Conservation (phyloP, 2,888 invertebrate species). For the Caenorhabditis sp. region DNA sequence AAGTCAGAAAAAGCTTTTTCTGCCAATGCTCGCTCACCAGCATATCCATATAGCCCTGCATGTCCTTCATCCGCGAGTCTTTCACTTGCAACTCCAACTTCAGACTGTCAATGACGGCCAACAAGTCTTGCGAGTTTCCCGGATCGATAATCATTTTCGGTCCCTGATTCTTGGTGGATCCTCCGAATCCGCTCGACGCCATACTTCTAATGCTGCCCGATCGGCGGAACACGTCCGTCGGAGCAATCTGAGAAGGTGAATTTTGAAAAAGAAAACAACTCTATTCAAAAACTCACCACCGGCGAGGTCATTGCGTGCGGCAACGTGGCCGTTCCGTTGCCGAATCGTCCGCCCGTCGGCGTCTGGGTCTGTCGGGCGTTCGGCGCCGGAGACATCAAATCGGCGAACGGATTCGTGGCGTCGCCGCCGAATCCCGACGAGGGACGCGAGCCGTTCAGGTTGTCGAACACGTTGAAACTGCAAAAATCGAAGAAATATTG, state of each 20-base stretch:
- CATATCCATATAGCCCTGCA: conserved; percentile 65
- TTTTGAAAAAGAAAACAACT: background rate
- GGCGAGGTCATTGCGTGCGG: conserved; percentile 54
- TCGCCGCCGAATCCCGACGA: conserved; percentile 23
- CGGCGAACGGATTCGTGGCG: conserved; percentile 38
- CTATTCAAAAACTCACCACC: conserved; percentile 17
- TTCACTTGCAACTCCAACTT: conserved; percentile 71
- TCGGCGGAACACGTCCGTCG: conserved; percentile 50
- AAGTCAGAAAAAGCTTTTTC: too few species aligned
- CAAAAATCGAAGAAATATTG: conserved; percentile 8
- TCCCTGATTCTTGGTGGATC: conserved; percentile 48
- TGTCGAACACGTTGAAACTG: conserved; percentile 51
- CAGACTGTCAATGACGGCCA: conserved; percentile 72
- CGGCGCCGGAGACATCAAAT: conserved; percentile 40
- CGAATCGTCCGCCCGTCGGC: conserved; percentile 18
- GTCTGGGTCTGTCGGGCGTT: conserved; percentile 3
- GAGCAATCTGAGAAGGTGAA: conserved; percentile 18
- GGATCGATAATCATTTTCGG: conserved; percentile 31
- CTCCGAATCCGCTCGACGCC: conserved; percentile 63
- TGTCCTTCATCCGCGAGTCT: conserved; percentile 64
- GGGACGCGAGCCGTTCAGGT: conserved; percentile 3
- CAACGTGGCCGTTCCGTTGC: conserved; percentile 25
- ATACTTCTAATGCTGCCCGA: conserved; percentile 55
- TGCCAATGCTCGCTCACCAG: conserved; percentile 79
- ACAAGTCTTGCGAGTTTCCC: conserved; percentile 58